A percentile compares a stretch with the other conserved stretches of the same genome.
Conservation (phyloP, 2,113 vertebrate genomes). For the Crocuta crocuta region DNA sequence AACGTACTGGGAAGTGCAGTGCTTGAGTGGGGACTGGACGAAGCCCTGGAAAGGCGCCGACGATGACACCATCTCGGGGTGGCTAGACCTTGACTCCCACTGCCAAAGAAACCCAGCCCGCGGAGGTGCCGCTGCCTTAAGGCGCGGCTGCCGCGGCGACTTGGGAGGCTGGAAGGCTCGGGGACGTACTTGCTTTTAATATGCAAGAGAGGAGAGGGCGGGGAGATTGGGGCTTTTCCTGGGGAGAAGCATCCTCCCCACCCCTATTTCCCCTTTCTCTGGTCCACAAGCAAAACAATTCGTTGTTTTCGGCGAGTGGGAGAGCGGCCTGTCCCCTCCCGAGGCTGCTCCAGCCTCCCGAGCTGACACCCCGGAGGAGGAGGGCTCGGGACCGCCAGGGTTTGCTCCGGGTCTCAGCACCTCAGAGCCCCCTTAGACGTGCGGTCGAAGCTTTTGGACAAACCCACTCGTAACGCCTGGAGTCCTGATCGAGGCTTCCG, state of each 20-base stretch:
- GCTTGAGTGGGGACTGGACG: constrained; percentile 58
- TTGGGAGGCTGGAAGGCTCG: background rate
- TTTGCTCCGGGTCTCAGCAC: background rate
- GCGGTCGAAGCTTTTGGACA: background rate
- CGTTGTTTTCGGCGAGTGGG: background rate
- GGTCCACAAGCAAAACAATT: constrained; percentile 14
- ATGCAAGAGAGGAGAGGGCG: background rate
- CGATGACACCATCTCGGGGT: constrained; percentile 70
- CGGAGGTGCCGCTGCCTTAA: background rate
- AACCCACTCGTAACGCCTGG: background rate
- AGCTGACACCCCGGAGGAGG: background rate
- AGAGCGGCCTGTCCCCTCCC: background rate
- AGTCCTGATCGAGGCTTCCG: background rate
- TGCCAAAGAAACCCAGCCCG: background rate
- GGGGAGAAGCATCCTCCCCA: background rate
- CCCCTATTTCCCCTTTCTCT: background rate
- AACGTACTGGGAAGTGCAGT: background rate
- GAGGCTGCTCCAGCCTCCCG: background rate
- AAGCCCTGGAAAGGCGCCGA: constrained; percentile 74
- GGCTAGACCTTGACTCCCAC: constrained; percentile 9
- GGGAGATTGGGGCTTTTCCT: background rate
- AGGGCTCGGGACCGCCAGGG: background rate
- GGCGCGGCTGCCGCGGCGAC: background rate
- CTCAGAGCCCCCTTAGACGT: background rate
- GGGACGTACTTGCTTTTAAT: background rate